Percentiles rank a stretch among this genome's conserved stretches.
phyloP scores from a whole-genome alignment of 2,888 invertebrate genomes.

The Sinodicranocentrus sp. region DNA sequence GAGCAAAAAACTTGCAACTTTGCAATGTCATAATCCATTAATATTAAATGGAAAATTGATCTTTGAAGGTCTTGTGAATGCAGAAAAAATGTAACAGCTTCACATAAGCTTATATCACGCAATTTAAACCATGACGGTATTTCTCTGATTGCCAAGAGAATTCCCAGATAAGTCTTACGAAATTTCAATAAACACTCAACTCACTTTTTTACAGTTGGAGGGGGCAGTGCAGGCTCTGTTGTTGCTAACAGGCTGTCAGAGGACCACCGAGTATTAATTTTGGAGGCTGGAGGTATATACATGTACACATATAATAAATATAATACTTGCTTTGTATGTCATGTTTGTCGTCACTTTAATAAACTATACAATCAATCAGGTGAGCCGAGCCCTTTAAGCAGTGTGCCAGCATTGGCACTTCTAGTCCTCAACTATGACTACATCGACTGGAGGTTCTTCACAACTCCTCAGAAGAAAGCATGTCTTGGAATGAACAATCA shows the following conservation, averaged over 20 bases:
- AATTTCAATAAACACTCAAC: neutral
- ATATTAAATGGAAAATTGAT: neutral
- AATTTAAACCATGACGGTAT: no score
- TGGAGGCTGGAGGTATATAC: constrained; percentile 75
- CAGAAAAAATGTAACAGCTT: neutral
- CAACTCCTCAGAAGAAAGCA: constrained; percentile 73
- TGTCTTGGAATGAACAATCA: constrained; percentile 73
- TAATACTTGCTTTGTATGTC: no score
- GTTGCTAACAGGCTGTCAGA: constrained; percentile 68
- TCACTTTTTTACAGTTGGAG: constrained; percentile 48
- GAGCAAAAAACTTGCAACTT: no score
- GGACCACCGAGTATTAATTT: constrained; percentile 71
- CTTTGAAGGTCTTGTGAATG: neutral
- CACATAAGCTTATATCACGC: no score
- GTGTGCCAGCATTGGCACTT: constrained; percentile 72
- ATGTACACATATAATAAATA: no score
- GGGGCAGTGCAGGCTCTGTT: constrained; percentile 67
- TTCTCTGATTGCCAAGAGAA: neutral
- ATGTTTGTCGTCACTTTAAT: no score
- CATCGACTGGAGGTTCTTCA: constrained; percentile 74
- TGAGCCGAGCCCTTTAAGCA: constrained; percentile 71
- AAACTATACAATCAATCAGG: no score
- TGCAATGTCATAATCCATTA: neutral
- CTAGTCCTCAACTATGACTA: constrained; percentile 72
- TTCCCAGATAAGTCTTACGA: neutral